Percentiles rank a stretch among this genome's conserved stretches.
These are phyloP conservation scores for Cynaeus angustus DNA, from an alignment of 2,888 invertebrate species.

Conservation along the genomic window DNA sequence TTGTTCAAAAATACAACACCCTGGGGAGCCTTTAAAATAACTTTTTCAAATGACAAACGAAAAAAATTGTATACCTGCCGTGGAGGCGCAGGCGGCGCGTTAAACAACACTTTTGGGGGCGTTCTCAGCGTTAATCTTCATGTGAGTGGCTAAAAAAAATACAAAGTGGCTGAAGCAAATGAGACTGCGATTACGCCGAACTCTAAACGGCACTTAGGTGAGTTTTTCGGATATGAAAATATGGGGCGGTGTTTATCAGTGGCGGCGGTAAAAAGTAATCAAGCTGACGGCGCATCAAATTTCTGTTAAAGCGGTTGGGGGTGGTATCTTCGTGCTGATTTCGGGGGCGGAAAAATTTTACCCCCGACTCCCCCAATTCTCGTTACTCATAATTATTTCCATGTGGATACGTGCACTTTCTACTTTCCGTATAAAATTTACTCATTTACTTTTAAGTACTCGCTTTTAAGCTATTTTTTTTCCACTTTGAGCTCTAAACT, in stretches of 20 bases:
- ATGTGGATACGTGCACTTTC: too few relatives aligned
- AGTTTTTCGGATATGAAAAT: conserved; percentile 58
- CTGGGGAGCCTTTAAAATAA: neutral
- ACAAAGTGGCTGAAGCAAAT: conserved; percentile 65
- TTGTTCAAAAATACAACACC: conserved; percentile 1
- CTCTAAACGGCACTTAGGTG: conserved; percentile 68
- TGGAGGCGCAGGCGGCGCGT: conserved; percentile 1
- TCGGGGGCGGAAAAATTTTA: too few relatives aligned
- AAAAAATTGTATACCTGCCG: conserved; percentile 2
- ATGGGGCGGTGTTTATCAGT: too few relatives aligned
- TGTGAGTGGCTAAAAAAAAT: conserved; percentile 21
- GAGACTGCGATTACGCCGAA: conserved; percentile 65
- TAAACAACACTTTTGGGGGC: neutral
- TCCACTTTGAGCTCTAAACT: too few relatives aligned
- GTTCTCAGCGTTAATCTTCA: neutral
- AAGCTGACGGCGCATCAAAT: too few relatives aligned
- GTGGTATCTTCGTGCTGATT: too few relatives aligned
- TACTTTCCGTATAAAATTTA: too few relatives aligned
- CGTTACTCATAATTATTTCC: too few relatives aligned
- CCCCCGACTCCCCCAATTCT: too few relatives aligned
- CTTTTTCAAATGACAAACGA: conserved; percentile 1
- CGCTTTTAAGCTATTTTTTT: too few relatives aligned
- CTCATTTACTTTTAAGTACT: too few relatives aligned
- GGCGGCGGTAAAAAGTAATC: neutral
- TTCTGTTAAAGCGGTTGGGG: too few relatives aligned